Evolutionary conservation across 2,888 invertebrate species (phyloP), one percentile per base, ranked within the genome.

Genomic region (Osmoderma eremita): DNA sequence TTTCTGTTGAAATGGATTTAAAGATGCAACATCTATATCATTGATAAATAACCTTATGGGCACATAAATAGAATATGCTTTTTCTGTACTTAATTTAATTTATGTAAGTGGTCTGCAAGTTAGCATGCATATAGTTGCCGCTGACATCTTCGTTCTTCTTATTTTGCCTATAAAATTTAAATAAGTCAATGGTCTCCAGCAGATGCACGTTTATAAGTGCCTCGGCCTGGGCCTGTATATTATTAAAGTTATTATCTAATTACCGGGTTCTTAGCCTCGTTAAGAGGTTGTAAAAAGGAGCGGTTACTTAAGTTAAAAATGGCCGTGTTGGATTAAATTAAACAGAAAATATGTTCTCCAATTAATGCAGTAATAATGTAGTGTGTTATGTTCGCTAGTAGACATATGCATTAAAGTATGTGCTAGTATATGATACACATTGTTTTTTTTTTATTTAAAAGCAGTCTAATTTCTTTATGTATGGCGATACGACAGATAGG

Each of bases 211-310:
- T 58, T 61, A 30, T 24, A 24, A 61, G 45, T 45, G 17, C 3
- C 15, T 30, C 42, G 41, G 22, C 20, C 42, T 42, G 13, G 5
- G 41, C 42, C 20, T 42, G 22, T 56, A 56, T 42, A 61, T 61
- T 61, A 61, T 61, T 45, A 30, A 56, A 56, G 22, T 56, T 56
- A 54, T 54, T 54, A 54, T 54, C 54, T 54, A 61, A 61, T 61
- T 61, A 61, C 24, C 15, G 30, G 12, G 45, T n/a, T 61, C 45
- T 61, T 61, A 45, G 17, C 24, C 17, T 45, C 45, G 58, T 45
- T 61, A 61, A 61, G 22, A 61, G 36, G 30, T 42, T 45, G 45
- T 58, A 45, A 48, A 61, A 48, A 17, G 18, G n/a, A 61, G 30
- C 22, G 22, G 58, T 42, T 58, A 18, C 45, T 45, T 17, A 30